Conservation (phyloP, 2,113 vertebrate species). For the Microcebus murinus region DNA sequence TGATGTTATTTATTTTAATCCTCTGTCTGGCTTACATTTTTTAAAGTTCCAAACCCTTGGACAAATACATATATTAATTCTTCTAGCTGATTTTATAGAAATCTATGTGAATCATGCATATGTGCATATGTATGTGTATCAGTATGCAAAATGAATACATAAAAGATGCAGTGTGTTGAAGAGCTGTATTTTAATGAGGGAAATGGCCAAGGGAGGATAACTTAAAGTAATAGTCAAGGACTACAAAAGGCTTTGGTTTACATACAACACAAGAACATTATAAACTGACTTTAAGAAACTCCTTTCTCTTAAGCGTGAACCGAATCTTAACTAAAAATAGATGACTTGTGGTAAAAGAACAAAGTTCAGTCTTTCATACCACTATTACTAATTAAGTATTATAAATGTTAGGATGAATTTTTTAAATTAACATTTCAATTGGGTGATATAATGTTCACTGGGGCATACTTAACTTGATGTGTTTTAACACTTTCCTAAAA, state of each 20-base stretch:
- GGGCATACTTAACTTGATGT: background rate
- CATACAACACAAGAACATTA: background rate
- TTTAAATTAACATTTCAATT: slow-evolving; percentile 41
- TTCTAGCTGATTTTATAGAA: background rate
- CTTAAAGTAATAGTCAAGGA: background rate
- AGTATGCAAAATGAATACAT: background rate
- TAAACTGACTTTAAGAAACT: slow-evolving; percentile 18
- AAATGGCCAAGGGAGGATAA: background rate
- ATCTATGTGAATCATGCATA: background rate
- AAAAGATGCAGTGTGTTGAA: background rate
- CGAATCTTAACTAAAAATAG: background rate
- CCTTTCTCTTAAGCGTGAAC: background rate
- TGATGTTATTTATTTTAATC: background rate
- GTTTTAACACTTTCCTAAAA: background rate
- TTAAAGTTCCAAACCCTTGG: background rate
- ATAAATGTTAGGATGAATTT: background rate
- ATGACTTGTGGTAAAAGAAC: background rate
- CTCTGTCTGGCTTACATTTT: background rate
- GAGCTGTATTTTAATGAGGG: slow-evolving; percentile 1
- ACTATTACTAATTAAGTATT: background rate
- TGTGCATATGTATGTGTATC: background rate
- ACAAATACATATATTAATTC: background rate
- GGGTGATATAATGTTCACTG: background rate
- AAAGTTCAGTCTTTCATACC: background rate
- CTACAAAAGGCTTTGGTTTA: background rate